A percentile compares a stretch with the other conserved stretches of the same genome.
Evolutionary conservation across 2,888 invertebrate genomes (phyloP).

Genomic region (Pseudococcus longispinus): DNA sequence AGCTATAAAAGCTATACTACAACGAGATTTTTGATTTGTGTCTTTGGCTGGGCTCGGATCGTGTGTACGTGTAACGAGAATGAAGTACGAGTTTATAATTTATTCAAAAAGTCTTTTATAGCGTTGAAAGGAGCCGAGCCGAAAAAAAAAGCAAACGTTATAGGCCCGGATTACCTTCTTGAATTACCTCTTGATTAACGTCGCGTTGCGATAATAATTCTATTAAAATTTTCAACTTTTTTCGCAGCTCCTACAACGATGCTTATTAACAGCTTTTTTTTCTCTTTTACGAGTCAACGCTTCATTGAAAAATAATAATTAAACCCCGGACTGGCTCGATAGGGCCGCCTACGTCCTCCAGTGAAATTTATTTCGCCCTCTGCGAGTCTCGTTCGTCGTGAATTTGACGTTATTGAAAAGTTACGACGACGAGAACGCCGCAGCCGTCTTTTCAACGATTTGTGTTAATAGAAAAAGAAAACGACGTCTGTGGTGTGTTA

Average conservation of each 20-base stretch:
- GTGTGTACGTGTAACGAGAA: not conserved
- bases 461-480: not conserved
- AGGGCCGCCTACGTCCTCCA: not conserved
- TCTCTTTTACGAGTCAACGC: not conserved
- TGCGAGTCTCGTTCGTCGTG: not conserved
- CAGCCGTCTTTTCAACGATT: not conserved
- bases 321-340: not conserved
- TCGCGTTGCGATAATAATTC: not conserved
- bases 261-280: not conserved
- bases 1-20: not conserved
- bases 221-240: conserved; percentile 5
- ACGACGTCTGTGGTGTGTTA: conserved; percentile 13
- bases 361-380: not conserved
- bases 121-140: not conserved
- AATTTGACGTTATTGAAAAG: not conserved
- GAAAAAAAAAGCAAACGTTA: not conserved
- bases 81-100: not conserved
- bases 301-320: conserved; percentile 18
- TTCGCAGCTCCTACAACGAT: not conserved
- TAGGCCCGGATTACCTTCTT: not conserved
- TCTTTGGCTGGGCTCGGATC: not conserved
- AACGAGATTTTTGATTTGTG: conserved; percentile 22
- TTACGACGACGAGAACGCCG: not conserved
- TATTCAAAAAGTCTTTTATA: not conserved
- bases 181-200: conserved; percentile 18